Base-by-base conservation (phyloP, 1,140 invertebrate species). In the Rhagoletis zephyria region DNA sequence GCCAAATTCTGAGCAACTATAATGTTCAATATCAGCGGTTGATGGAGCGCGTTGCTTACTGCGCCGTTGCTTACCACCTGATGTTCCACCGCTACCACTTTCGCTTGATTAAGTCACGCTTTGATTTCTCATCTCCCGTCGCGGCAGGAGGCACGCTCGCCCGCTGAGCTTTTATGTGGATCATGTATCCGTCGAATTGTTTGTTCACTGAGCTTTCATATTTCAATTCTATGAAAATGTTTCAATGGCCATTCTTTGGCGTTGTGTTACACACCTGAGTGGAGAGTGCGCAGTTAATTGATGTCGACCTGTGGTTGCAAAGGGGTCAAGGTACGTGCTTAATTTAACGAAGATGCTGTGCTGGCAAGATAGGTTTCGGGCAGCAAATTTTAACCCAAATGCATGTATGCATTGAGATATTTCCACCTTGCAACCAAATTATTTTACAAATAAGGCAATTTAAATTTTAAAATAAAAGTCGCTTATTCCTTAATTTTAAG, bases 131-230 rank as follows among this genome's bases (percentile, higher is more conserved):
- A 81, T 81, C n/a, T 59, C 42, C 48, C 48, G 42, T 19, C 16
- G 48, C 16, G 74, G 48, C 48, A n/a, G 42, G 51, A 3, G 48
- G 45, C 3, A 19, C 4, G 48, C 9, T 6, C 74, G 74, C 74
- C 74, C 74, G 74, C 74, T 19, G 48, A 81, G 74, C 74, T 56
- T 81, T 81, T 81, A n/a, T 81, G n/a, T 59, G 48, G 40, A 74
- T 9, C 67, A 48, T 4, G 40, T 42, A 19, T 74, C 42, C n/a
- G 74, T 9, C 9, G 74, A 56, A 30, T 81, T 56, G 6, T 10
- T n/a, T 64, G 63, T 16, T 19, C 48, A 81, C 56, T 81, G 74
- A 81, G 74, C 74, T 81, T 81, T 81, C 48, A 9, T 81, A 56
- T 30, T 81, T 6, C 48, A 1, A 9, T 81, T 51, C 48, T 16